A percentile compares a stretch with the other conserved stretches of the same genome.
These are phyloP conservation scores for Periophthalmus magnuspinnatus DNA, from an alignment of 2,797 vertebrate species.

Conservation along the genomic window DNA sequence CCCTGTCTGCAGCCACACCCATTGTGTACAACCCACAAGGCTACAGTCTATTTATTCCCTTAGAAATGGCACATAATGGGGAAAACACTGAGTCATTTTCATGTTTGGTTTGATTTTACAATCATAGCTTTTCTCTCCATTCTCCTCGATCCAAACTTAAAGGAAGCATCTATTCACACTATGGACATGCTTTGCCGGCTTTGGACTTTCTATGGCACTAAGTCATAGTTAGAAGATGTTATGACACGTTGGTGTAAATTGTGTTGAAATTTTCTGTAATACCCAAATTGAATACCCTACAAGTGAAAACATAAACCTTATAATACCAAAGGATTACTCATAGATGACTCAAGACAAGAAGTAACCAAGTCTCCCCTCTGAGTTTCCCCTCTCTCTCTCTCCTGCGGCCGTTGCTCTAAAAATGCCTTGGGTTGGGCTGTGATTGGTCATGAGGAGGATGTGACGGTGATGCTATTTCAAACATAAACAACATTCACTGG, in stretches of 20 bases:
- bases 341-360: constrained; percentile 18
- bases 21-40: constrained; percentile 9
- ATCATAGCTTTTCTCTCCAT: constrained; percentile 23
- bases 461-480: constrained; percentile 66
- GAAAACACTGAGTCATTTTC: constrained; percentile 23
- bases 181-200: constrained; percentile 6
- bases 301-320: not conserved
- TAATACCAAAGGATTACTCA: constrained; percentile 3
- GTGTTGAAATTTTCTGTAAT: not conserved
- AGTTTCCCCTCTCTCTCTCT: constrained; percentile 50
- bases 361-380: constrained; percentile 35
- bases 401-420: constrained; percentile 50
- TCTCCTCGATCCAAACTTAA: constrained; percentile 8
- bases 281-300: not conserved
- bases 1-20: constrained; percentile 15
- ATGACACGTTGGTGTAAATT: not conserved
- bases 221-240: not conserved
- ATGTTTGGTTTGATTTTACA: constrained; percentile 27
- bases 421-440: constrained; percentile 42
- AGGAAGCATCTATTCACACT: constrained; percentile 26
- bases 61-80: constrained; percentile 8
- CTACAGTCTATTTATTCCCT: not conserved
- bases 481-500: constrained; percentile 68
- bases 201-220: not conserved
- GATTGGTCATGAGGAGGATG: constrained; percentile 63